Evolutionary conservation across 1,140 invertebrate species (phyloP).

Genomic region (Trypoxylus dichotomus): DNA sequence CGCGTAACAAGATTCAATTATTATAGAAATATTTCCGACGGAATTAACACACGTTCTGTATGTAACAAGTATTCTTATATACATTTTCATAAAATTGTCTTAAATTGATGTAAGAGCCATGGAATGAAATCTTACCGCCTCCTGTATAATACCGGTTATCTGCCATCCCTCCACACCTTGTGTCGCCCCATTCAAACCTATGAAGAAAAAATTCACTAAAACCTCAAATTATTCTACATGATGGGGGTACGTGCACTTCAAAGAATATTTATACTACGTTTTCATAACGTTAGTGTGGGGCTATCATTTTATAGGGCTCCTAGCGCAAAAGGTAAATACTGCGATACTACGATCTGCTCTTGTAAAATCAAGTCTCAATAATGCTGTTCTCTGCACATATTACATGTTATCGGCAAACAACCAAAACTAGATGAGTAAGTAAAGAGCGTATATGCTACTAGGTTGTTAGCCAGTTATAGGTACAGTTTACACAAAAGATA

Average conservation of each 20-base stretch:
- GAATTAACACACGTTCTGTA: neutral
- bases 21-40: too few species aligned
- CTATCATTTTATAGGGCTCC: neutral
- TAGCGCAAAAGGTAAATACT: neutral
- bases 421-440: neutral
- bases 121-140: constrained; percentile 59
- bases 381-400: neutral
- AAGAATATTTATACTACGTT: neutral
- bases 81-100: neutral
- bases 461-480: constrained; percentile 16
- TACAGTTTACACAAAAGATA: constrained; percentile 36
- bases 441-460: neutral
- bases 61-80: neutral
- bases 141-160: constrained; percentile 65
- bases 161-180: constrained; percentile 61
- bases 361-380: neutral
- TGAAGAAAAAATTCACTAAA: constrained; percentile 35
- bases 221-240: neutral
- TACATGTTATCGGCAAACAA: neutral
- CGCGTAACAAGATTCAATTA: too few species aligned
- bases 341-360: neutral
- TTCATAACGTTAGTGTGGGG: neutral
- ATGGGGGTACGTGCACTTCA: neutral
- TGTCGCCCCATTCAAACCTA: constrained; percentile 53
- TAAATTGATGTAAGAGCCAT: neutral